phyloP scores from a whole-genome alignment of 2,113 vertebrate species.

The Verasper variegatus region DNA sequence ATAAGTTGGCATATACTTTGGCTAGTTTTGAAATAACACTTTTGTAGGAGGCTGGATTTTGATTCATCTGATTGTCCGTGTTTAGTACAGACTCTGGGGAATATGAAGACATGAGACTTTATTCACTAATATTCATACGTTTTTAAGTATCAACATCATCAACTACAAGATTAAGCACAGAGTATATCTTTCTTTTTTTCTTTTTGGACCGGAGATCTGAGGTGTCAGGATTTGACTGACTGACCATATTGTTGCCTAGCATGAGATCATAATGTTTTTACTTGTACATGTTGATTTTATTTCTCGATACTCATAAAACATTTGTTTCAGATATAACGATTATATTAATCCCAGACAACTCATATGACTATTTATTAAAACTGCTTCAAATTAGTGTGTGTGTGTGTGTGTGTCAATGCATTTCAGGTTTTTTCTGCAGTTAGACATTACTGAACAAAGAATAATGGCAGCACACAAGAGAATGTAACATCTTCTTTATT shows the following conservation, averaged over 20 bases:
- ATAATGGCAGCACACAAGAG: background rate
- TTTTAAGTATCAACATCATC: conserved; percentile 10
- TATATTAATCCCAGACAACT: conserved; percentile 76
- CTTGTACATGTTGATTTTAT: conserved; percentile 53
- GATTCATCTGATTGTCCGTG: background rate
- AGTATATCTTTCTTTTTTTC: background rate
- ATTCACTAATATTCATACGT: background rate
- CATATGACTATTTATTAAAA: conserved; percentile 77
- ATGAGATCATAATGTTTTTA: conserved; percentile 68
- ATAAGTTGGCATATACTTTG: conserved; percentile 5
- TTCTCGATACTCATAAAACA: conserved; percentile 59
- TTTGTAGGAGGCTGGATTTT: conserved; percentile 8
- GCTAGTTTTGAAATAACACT: conserved; percentile 11
- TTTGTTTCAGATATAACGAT: conserved; percentile 67
- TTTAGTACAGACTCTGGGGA: conserved; percentile 12
- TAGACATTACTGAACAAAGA: background rate
- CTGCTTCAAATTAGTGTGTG: conserved; percentile 60
- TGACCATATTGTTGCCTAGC: conserved; percentile 51
- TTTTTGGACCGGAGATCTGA: conserved; percentile 45
- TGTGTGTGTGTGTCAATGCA: conserved; percentile 6
- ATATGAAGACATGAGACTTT: conserved; percentile 7
- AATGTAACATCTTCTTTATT: conserved; percentile 8
- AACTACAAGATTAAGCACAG: conserved; percentile 52
- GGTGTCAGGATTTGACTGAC: conserved; percentile 31
- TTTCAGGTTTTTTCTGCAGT: background rate